These are phyloP conservation scores for Drosophila rellima DNA, from an alignment of 2,888 invertebrate species.

Conservation along the genomic window DNA sequence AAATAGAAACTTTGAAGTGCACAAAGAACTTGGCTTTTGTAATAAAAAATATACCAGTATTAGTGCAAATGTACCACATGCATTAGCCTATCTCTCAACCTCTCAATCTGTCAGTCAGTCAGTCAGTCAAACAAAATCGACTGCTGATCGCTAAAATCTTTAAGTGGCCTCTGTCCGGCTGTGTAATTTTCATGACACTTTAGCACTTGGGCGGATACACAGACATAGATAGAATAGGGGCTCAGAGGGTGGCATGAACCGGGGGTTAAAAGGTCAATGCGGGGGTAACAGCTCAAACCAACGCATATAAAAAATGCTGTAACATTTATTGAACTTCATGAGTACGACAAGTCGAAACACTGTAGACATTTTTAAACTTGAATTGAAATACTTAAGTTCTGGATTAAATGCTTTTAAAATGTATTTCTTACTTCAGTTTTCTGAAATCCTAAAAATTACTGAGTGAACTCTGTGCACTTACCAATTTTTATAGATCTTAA, in stretches of 20 bases:
- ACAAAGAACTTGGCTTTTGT: too few species aligned
- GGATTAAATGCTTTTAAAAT: neutral
- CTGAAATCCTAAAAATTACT: neutral
- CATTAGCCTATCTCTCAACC: too few species aligned
- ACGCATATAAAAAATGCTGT: constrained; percentile 24
- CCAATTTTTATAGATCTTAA: too few species aligned
- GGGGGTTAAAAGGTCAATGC: constrained; percentile 41
- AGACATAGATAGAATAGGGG: neutral
- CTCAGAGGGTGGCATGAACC: neutral
- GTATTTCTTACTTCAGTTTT: neutral
- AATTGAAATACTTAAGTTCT: neutral
- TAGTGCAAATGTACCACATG: too few species aligned
- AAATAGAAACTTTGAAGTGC: neutral
- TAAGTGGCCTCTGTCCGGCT: constrained; percentile 17
- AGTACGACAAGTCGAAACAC: neutral
- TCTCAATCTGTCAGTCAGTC: neutral
- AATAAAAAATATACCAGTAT: too few species aligned
- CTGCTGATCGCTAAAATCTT: constrained; percentile 12
- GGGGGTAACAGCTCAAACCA: constrained; percentile 11
- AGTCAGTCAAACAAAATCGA: constrained; percentile 17
- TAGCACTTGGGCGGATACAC: constrained; percentile 33
- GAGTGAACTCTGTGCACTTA: too few species aligned
- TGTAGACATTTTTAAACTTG: neutral
- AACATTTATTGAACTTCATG: neutral
- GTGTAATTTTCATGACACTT: constrained; percentile 57